Conservation (phyloP, 2,797 vertebrate genomes). For the Poeciliopsis gracilis region DNA sequence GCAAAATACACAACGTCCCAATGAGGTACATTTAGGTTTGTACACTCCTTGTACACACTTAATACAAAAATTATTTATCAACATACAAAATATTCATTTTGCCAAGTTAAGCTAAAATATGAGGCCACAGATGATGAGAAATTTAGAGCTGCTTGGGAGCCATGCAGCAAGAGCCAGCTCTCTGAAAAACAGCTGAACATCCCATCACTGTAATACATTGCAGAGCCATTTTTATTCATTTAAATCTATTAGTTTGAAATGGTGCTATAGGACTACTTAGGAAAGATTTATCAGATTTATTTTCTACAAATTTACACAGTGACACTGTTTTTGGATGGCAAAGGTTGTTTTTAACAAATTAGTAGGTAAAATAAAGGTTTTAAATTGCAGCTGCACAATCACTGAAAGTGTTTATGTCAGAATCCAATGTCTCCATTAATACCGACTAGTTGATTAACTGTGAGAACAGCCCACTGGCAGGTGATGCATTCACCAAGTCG, state of each 20-base stretch:
- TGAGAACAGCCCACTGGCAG: constrained; percentile 57
- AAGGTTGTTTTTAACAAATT: constrained; percentile 43
- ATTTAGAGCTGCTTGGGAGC: too few species aligned
- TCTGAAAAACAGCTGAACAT: too few species aligned
- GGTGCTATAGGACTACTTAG: constrained; percentile 2
- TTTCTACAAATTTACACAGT: constrained; percentile 5
- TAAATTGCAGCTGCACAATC: constrained; percentile 31
- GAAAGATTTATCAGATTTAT: constrained; percentile 4
- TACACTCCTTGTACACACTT: too few species aligned
- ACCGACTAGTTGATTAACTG: constrained; percentile 70
- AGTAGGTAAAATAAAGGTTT: constrained; percentile 8
- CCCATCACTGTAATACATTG: background rate
- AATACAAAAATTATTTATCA: too few species aligned
- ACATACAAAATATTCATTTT: too few species aligned
- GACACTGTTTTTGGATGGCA: constrained; percentile 2
- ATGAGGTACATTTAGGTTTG: background rate
- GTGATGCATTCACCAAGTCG: constrained; percentile 68
- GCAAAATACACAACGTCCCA: background rate
- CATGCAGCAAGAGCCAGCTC: too few species aligned
- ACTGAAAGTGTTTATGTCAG: constrained; percentile 52
- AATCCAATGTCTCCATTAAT: constrained; percentile 66
- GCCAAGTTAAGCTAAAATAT: too few species aligned
- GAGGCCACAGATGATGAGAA: too few species aligned
- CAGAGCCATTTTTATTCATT: background rate
- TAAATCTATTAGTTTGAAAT: constrained; percentile 12